phyloP scores from a whole-genome alignment of 1,140 invertebrate genomes.

The Drosophila quadrilineata region DNA sequence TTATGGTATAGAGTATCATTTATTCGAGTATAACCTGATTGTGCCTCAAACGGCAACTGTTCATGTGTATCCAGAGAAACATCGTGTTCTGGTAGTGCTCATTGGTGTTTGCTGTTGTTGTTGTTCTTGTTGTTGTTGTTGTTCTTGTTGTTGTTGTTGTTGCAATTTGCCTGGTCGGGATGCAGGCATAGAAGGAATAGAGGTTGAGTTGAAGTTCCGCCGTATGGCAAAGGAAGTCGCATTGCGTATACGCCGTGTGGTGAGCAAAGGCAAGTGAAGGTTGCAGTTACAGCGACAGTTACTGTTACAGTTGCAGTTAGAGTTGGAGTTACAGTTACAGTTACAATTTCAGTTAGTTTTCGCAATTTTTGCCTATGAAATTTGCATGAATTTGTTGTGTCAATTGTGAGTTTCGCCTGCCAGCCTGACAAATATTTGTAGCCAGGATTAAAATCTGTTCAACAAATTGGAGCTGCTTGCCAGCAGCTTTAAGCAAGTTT shows the following conservation, averaged over 20 bases:
- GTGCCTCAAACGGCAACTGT: neutral
- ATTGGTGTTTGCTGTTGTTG: too few relatives aligned
- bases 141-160: neutral
- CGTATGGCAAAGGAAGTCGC: too few relatives aligned
- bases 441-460: slow-evolving; percentile 55
- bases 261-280: too few relatives aligned
- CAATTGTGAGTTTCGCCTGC: slow-evolving; percentile 46
- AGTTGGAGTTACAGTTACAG: slow-evolving; percentile 6
- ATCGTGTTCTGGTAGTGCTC: too few relatives aligned
- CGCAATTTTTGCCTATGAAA: slow-evolving; percentile 49
- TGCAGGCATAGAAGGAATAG: too few relatives aligned
- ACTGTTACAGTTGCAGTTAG: too few relatives aligned
- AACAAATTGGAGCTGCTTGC: slow-evolving; percentile 52
- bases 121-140: neutral
- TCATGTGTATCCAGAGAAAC: neutral
- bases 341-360: slow-evolving; percentile 1
- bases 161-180: neutral
- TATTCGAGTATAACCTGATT: too few relatives aligned
- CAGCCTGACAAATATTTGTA: slow-evolving; percentile 44
- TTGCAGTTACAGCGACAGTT: too few relatives aligned
- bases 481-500: slow-evolving; percentile 6
- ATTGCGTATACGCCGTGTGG: slow-evolving; percentile 14
- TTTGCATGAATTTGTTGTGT: slow-evolving; percentile 63
- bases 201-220: too few relatives aligned
- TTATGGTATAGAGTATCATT: too few relatives aligned